Evolutionary conservation across 2,888 invertebrate species (phyloP).

Genomic region (Cheilosia grossa): DNA sequence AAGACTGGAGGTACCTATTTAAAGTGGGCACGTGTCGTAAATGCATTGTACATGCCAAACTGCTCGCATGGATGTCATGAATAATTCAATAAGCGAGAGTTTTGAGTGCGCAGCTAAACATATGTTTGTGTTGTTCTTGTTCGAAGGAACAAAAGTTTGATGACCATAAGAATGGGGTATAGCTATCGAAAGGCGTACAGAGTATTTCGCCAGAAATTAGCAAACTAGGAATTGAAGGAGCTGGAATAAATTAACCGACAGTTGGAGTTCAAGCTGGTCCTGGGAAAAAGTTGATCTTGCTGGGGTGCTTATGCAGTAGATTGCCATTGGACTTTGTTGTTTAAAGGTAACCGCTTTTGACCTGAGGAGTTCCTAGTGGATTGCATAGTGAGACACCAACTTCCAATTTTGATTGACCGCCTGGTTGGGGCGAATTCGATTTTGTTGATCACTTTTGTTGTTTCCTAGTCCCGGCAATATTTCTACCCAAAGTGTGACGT

Average conservation of each 20-base stretch:
- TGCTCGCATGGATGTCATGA: slow-evolving; percentile 47
- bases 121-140: slow-evolving; percentile 16
- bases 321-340: no score
- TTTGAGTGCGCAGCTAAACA: slow-evolving; percentile 16
- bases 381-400: no score
- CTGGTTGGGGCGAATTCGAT: no score
- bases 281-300: not conserved
- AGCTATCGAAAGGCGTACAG: not conserved
- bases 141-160: slow-evolving; percentile 32
- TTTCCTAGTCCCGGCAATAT: no score
- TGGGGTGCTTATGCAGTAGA: no score
- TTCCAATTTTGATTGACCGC: no score
- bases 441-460: no score
- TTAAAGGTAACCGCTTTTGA: no score
- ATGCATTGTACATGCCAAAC: slow-evolving; percentile 56
- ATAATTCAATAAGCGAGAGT: slow-evolving; percentile 47
- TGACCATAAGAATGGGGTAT: slow-evolving; percentile 19
- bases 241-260: not conserved
- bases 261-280: not conserved
- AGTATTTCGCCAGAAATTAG: not conserved
- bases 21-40: slow-evolving; percentile 67
- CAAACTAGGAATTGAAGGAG: not conserved
- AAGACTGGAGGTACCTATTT: slow-evolving; percentile 25
- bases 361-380: no score
- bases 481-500: no score